Evolutionary conservation across 2,113 vertebrate species (phyloP).

Genomic region (Bambusicola thoracicus): DNA sequence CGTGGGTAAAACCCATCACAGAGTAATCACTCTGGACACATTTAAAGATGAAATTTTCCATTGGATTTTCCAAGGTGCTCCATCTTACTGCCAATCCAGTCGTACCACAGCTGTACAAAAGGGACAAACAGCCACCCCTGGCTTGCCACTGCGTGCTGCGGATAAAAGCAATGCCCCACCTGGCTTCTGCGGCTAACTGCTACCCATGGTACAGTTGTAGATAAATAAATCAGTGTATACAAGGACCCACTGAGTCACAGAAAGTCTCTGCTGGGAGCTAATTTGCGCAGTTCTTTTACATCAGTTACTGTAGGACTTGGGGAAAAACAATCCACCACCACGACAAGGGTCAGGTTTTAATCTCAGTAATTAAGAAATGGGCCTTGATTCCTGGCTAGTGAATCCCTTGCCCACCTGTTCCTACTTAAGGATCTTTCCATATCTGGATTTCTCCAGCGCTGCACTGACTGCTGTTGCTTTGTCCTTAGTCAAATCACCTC

Average conservation of each 20-base stretch:
- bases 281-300: background rate
- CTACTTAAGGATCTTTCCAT: background rate
- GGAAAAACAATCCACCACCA: background rate
- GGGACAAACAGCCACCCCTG: background rate
- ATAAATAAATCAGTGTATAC: constrained; percentile 10
- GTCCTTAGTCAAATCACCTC: background rate
- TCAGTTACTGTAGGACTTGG: background rate
- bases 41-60: background rate
- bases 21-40: constrained; percentile 1
- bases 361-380: background rate
- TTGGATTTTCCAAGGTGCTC: background rate
- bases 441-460: background rate
- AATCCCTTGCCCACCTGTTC: background rate
- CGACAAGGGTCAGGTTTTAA: constrained; percentile 12
- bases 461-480: background rate
- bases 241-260: background rate
- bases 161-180: background rate
- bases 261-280: constrained; percentile 15
- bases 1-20: constrained; percentile 11
- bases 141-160: background rate
- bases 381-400: background rate
- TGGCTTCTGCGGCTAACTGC: background rate
- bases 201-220: background rate
- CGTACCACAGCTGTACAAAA: background rate
- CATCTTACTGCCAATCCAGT: background rate